Evolutionary conservation across 2,113 vertebrate genomes (phyloP), one percentile per base, ranked within the genome.

Genomic region (Physeter macrocephalus): DNA sequence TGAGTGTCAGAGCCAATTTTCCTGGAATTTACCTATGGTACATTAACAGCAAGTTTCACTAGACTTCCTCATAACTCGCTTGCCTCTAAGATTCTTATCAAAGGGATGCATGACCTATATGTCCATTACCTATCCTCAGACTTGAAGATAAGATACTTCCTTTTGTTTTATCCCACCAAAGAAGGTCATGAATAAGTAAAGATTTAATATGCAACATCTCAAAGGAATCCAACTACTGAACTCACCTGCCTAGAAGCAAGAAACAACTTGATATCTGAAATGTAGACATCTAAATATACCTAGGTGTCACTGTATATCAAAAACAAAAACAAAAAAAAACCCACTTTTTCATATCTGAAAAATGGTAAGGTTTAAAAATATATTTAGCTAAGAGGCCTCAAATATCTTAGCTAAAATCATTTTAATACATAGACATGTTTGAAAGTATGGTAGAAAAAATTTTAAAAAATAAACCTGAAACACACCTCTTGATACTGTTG

Each of bases 401-500:
- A 8, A 43, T 64, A 64, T 9, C 2, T 43, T 72, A 93, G 49
- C 25, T 49, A 84, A 82, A 85, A 9, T 92, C 4, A 81, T 64
- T 83, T 71, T 64, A 93, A 36, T 84, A 52, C 31, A 7, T n/a
- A 31, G 3, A 64, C 49, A 85, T 46, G 2, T 34, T 87, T 80
- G n/a, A 90, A 93, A 69, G 3, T 29, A 67, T 34, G 1, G 41
- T 13, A 75, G 13, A 59, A 95, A 64, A 69, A 72, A 41, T 49
- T 61, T 23, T 20, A 77, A 66, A 88, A 93, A n/a, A 69, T 36
- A 64, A 1, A 31, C 4, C 13, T 93, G 14, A 57, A 97, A 96
- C 81, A 21, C 89, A 99, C 99, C 99, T 98, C 43, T 43, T 99
- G 96, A 97, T 99, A 99, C 90, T 99, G 99, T 89, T 99, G 99